Base-by-base conservation (phyloP, 2,888 invertebrate species). In the Cryptosula pallasiana region DNA sequence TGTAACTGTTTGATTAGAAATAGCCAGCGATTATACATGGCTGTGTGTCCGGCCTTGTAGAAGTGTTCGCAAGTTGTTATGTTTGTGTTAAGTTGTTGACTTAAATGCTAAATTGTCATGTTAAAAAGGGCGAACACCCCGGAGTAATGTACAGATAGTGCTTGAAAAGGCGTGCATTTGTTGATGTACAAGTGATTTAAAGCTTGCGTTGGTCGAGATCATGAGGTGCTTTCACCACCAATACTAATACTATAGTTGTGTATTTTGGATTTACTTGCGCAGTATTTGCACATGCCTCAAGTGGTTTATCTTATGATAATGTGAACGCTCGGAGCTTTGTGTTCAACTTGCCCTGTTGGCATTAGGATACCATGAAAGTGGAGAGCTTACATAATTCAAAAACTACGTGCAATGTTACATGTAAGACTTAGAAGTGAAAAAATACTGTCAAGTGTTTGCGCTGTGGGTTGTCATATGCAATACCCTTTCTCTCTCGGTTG, bases 251-350 rank as follows among this genome's bases (percentile, higher is more conserved):
- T 32, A 5, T 25, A 32, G 13, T 32, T 5, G 63, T 63, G 32
- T 63, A n/a, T 32, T 63, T 63, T 25, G 32, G 32, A 34, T 32
- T 63, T 63, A 63, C 2, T 27, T 25, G 29, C 27, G 29, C 25
- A 63, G 63, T 63, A 63, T 63, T 63, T 27, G n/a, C 32, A 25
- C 27, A 29, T 29, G 29, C 13, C 9, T 63, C 63, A 63, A 63
- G 63, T 63, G 63, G 25, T 63, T 63, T 32, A 57, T 57, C 32
- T 29, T 32, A 29, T 45, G 45, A 45, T 45, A 45, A 20, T 45
- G 45, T 45, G 45, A 45, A 20, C 45, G 20, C 20, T 5, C 9
- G 9, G 5, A 13, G 9, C 45, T 45, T 45, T 45, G 45, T 45
- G 45, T 45, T 45, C 5, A 45, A 45, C 5, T 45, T 45, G 45